phyloP scores from a whole-genome alignment of 2,113 vertebrate species.

The Gambusia holbrooki region DNA sequence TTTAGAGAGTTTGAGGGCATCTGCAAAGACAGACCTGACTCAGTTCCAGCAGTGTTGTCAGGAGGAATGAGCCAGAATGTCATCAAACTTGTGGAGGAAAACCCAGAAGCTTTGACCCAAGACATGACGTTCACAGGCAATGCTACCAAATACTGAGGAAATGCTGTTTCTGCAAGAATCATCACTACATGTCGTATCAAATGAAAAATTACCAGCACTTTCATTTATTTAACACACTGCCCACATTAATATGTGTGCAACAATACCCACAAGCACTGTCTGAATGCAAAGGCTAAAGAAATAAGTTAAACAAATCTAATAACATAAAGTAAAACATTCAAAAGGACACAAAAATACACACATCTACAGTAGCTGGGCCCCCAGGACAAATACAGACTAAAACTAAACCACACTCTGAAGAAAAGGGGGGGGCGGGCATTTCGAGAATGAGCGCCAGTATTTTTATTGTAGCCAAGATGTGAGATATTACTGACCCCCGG shows the following conservation, averaged over 20 bases:
- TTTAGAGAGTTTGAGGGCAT: too few species aligned
- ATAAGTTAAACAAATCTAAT: not conserved
- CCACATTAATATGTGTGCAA: not conserved
- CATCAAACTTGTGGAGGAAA: too few species aligned
- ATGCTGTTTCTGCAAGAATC: too few species aligned
- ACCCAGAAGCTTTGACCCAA: too few species aligned
- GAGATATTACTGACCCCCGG: slow-evolving; percentile 9
- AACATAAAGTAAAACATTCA: not conserved
- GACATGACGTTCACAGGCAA: too few species aligned
- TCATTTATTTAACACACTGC: too few species aligned
- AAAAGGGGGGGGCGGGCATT: not conserved
- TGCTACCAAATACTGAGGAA: too few species aligned
- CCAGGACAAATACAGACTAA: not conserved
- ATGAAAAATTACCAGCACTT: too few species aligned
- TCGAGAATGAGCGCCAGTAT: not conserved
- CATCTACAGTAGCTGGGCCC: not conserved
- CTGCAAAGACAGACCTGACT: too few species aligned
- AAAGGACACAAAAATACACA: not conserved
- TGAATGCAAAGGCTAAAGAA: not conserved
- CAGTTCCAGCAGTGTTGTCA: too few species aligned
- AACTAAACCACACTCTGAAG: not conserved
- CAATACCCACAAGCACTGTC: not conserved
- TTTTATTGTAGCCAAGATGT: not conserved
- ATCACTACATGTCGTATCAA: too few species aligned
- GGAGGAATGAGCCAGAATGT: too few species aligned